These are phyloP conservation scores for Phalacrocorax pelagicus DNA, from an alignment of 2,113 vertebrate genomes.

Conservation along the genomic window DNA sequence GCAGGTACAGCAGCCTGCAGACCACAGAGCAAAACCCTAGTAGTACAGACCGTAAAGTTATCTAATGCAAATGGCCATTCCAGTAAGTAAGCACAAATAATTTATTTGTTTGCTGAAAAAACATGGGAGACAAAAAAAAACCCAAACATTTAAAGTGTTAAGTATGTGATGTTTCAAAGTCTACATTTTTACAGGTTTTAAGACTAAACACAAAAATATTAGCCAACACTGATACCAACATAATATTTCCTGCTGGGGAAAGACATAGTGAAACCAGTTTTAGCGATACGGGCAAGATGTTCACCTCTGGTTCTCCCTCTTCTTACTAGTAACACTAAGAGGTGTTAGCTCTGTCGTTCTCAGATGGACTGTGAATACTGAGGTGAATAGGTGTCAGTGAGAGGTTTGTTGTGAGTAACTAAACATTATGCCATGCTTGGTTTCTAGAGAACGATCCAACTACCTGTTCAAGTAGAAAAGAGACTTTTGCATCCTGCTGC, in stretches of 20 bases:
- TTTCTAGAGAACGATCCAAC: not conserved
- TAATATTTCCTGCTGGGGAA: not conserved
- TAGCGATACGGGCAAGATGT: not conserved
- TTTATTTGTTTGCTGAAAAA: not conserved
- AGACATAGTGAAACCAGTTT: not conserved
- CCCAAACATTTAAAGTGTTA: not conserved
- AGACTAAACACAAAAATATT: not conserved
- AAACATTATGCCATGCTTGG: not conserved
- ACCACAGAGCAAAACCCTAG: not conserved
- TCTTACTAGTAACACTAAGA: not conserved
- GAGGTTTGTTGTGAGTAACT: not conserved
- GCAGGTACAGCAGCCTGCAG: not conserved
- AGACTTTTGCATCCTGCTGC: not conserved
- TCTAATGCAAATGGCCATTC: not conserved
- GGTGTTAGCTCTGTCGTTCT: not conserved
- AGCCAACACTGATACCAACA: not conserved
- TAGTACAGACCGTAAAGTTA: not conserved
- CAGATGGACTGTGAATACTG: not conserved
- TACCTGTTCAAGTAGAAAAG: not conserved
- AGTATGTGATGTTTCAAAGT: not conserved
- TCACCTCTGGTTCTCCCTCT: not conserved
- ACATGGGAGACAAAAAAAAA: not conserved
- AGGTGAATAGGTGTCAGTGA: not conserved
- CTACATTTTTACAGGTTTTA: not conserved
- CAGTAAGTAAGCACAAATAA: not conserved